phyloP scores from a whole-genome alignment of 35 echinoderm and acorn worm species.

The Anneissia japonica region DNA sequence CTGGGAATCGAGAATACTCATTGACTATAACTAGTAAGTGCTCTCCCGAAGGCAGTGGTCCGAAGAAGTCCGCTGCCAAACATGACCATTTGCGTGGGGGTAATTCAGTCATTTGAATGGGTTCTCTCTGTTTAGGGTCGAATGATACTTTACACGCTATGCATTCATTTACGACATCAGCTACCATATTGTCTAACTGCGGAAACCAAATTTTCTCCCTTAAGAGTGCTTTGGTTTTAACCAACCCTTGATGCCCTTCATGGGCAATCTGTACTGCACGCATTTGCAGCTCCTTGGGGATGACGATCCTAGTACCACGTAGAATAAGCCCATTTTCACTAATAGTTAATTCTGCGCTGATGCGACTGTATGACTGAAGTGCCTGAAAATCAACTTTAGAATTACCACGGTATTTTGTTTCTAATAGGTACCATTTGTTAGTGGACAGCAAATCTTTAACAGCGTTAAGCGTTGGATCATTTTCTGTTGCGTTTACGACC shows the following conservation, averaged over 20 bases:
- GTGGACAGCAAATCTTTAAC: too few species aligned
- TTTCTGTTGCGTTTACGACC: too few species aligned
- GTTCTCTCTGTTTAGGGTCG: neutral
- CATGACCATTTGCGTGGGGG: constrained; percentile 9
- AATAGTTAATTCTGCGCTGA: neutral
- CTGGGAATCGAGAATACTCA: neutral
- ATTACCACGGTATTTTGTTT: too few species aligned
- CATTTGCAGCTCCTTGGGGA: neutral
- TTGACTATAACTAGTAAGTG: constrained; percentile 8
- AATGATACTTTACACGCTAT: neutral
- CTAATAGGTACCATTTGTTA: too few species aligned
- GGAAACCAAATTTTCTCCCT: neutral
- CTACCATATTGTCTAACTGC: neutral
- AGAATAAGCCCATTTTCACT: neutral
- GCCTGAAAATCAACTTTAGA: too few species aligned
- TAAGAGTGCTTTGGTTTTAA: neutral
- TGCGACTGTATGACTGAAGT: neutral
- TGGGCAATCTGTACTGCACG: neutral
- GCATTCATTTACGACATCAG: constrained; percentile 12
- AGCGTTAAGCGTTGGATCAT: too few species aligned
- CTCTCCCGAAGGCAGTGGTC: constrained; percentile 42
- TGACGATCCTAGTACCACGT: neutral
- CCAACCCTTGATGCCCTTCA: neutral
- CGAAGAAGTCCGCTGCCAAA: constrained; percentile 48
- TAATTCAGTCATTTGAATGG: constrained; percentile 24